phyloP scores from a whole-genome alignment of 2,888 invertebrate species.

The Mimachlamys varia region DNA sequence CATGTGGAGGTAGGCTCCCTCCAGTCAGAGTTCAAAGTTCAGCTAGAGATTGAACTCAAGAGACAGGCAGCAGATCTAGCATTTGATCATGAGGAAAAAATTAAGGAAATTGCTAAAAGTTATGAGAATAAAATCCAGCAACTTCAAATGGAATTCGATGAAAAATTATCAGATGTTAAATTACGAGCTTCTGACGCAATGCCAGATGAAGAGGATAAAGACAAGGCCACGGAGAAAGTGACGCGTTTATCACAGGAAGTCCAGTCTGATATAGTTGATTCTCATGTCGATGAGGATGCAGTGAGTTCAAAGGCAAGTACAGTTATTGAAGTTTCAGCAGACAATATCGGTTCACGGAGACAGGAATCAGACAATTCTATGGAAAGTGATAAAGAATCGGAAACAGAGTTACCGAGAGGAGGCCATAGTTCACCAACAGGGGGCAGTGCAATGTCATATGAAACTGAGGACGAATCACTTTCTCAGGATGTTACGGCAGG shows the following conservation, averaged over 20 bases:
- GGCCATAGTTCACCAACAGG: background rate
- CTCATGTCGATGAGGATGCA: slow-evolving; percentile 56
- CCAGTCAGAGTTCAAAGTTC: slow-evolving; percentile 71
- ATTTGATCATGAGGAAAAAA: slow-evolving; percentile 57
- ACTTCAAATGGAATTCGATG: slow-evolving; percentile 50
- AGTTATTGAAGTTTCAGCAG: background rate
- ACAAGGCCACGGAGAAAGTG: slow-evolving; percentile 52
- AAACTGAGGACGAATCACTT: background rate
- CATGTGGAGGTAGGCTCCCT: slow-evolving; percentile 66
- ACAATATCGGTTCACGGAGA: background rate
- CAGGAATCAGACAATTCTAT: background rate
- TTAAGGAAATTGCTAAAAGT: slow-evolving; percentile 52
- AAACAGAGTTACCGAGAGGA: slow-evolving; percentile 32
- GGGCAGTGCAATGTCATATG: slow-evolving; percentile 12
- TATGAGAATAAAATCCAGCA: slow-evolving; percentile 58
- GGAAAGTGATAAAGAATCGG: slow-evolving; percentile 29
- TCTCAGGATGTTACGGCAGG: background rate
- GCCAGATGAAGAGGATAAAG: slow-evolving; percentile 40
- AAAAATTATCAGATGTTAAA: slow-evolving; percentile 49
- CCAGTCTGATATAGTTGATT: slow-evolving; percentile 61
- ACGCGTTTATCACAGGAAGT: slow-evolving; percentile 58
- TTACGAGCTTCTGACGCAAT: slow-evolving; percentile 6
- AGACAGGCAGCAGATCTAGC: slow-evolving; percentile 68
- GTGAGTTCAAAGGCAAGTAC: slow-evolving; percentile 53
- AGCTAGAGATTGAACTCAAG: slow-evolving; percentile 71